A percentile compares a stretch with the other conserved stretches of the same genome.
Conservation (phyloP, 2,888 invertebrate species). For the Agrochola circellaris region DNA sequence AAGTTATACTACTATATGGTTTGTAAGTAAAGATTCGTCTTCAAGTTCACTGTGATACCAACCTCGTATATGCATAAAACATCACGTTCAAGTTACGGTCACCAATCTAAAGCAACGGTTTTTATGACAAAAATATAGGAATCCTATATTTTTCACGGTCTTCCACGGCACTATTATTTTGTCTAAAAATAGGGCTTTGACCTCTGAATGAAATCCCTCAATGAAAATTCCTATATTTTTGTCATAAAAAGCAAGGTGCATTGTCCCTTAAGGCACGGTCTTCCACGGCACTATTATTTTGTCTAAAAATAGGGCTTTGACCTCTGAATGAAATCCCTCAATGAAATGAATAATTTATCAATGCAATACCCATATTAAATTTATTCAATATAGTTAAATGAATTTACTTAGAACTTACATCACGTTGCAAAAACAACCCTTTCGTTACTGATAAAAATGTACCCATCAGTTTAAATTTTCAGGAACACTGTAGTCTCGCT, state of each 20-base stretch:
- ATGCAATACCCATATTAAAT: background rate
- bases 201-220: background rate
- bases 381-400: background rate
- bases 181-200: background rate
- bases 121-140: too few relatives aligned
- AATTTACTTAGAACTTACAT: background rate
- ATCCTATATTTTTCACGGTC: background rate
- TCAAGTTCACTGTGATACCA: background rate
- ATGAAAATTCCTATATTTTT: too few relatives aligned
- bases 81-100: too few relatives aligned
- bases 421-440: background rate
- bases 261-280: background rate
- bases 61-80: too few relatives aligned
- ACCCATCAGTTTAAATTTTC: background rate
- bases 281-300: background rate
- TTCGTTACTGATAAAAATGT: background rate
- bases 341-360: background rate
- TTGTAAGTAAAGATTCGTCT: constrained; percentile 13
- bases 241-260: too few relatives aligned
- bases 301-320: background rate
- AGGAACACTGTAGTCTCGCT: background rate
- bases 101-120: too few relatives aligned
- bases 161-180: background rate
- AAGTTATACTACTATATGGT: constrained; percentile 3
- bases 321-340: too few relatives aligned